A percentile compares a stretch with the other conserved stretches of the same genome.
Conservation (phyloP, 2,888 invertebrate species). For the Smittia aterrima region DNA sequence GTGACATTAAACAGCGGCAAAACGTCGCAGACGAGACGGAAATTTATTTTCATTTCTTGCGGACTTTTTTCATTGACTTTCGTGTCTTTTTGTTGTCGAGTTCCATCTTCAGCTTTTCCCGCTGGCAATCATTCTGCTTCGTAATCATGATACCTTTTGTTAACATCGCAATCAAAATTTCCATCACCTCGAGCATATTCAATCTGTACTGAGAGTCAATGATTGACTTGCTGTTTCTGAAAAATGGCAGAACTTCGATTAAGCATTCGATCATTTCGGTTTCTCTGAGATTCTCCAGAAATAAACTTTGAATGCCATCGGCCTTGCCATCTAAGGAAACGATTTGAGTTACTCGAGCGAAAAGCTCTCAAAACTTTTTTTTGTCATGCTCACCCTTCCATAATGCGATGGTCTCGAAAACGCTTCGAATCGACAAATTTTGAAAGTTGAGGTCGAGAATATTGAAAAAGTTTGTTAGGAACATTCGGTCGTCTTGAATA, state of each 20-base stretch:
- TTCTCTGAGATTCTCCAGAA: neutral
- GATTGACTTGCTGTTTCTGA: neutral
- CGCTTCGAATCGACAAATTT: constrained; percentile 15
- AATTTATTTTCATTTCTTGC: constrained; percentile 17
- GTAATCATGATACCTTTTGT: neutral
- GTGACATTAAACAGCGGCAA: neutral
- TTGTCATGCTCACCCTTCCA: neutral
- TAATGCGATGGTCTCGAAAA: neutral
- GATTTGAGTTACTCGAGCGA: neutral
- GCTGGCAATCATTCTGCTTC: neutral
- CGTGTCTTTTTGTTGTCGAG: neutral
- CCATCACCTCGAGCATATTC: constrained; percentile 16
- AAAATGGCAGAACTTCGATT: neutral
- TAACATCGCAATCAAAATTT: constrained; percentile 5
- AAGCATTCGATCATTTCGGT: neutral
- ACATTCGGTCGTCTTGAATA: constrained; percentile 11
- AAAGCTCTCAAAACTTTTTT: neutral
- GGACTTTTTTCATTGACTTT: neutral
- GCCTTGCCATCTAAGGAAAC: neutral
- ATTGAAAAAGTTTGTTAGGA: constrained; percentile 22
- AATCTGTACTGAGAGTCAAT: constrained; percentile 21
- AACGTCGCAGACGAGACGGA: neutral
- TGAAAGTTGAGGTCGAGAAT: neutral
- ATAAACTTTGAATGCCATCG: neutral
- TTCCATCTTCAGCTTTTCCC: neutral